Conservation (phyloP, 2,888 invertebrate genomes). For the Andricus curvator region DNA sequence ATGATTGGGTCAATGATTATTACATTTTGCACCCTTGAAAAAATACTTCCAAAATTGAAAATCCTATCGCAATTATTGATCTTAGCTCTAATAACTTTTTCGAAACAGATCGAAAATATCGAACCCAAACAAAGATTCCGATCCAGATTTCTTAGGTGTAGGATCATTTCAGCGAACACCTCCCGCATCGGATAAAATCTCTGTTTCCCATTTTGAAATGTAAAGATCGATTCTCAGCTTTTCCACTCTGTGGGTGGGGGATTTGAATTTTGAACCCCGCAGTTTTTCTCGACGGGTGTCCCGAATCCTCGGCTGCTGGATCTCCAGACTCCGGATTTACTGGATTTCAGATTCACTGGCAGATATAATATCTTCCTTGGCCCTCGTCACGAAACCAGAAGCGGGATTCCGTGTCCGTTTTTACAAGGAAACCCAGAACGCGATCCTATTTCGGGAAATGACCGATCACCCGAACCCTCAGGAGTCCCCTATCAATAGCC, state of each 20-base stretch:
- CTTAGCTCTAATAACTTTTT: not conserved
- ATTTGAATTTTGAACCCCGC: slow-evolving; percentile 24
- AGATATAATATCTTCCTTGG: slow-evolving; percentile 5
- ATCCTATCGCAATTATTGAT: not conserved
- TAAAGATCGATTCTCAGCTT: slow-evolving; percentile 31
- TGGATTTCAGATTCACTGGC: not conserved
- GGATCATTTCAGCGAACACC: slow-evolving; percentile 14
- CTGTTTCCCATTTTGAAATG: slow-evolving; percentile 1
- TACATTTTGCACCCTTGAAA: not conserved
- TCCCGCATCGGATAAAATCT: slow-evolving; percentile 23
- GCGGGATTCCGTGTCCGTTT: slow-evolving; percentile 30
- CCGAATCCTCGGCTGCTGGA: slow-evolving; percentile 16
- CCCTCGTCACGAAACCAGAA: slow-evolving; percentile 34
- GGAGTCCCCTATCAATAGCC: not conserved
- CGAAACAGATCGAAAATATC: not conserved
- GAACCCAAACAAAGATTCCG: not conserved
- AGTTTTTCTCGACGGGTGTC: slow-evolving; percentile 34
- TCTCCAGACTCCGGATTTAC: not conserved
- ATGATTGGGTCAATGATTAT: too few species aligned
- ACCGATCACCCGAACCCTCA: slow-evolving; percentile 12
- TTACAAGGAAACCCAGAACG: not conserved
- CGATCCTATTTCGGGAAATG: slow-evolving; percentile 32
- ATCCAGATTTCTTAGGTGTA: not conserved
- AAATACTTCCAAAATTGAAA: not conserved
- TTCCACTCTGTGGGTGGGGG: slow-evolving; percentile 18